Base-by-base conservation (phyloP, 2,113 vertebrate species). In the Chitala chitala region DNA sequence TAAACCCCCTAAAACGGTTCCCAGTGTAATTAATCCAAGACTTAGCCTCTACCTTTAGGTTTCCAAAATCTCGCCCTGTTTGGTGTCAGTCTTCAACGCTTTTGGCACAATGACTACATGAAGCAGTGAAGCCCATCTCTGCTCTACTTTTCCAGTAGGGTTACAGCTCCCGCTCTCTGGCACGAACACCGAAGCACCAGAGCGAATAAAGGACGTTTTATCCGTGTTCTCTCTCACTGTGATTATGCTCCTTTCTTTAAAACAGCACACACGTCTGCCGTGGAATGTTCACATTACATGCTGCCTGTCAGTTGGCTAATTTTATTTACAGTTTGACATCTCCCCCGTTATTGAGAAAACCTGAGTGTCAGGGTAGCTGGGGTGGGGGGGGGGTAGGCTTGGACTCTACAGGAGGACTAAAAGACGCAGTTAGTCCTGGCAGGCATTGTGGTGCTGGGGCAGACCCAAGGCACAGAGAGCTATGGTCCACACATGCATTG, bases 11-110 rank as follows among this genome's bases (percentile, higher is more conserved):
- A 42, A 73, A 71, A 73, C 22, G 31, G 58, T 69, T 38, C 22
- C 36, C 46, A 12, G 38, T 24, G 73, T 78, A 75, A 75, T 78
- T 59, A 38, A 75, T 75, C 61, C 77, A 75, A 75, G 69, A 40
- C 40, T 75, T 40, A 3, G 72, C 20, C n/a, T 42, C 58, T 64
- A 46, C 24, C 69, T 44, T 42, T 31, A 42, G 24, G n/a, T 22
- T 36, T 53, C 13, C 10, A 24, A 17, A n/a, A n/a, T n/a, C 17
- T 9, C 58, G n/a, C 69, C 31, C n/a, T 54, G 48, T 36, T 53
- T 29, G 51, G 33, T 38, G 56, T 71, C 29, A 26, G 24, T 26
- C 55, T 26, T 31, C 51, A 71, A 55, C 17, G 33, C 9, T 42
- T 40, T 20, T 7, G n/a, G 42, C 12, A 26, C 17, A 70, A 36